Conservation (phyloP, 2,113 vertebrate genomes). For the Gallinago jamesoni region DNA sequence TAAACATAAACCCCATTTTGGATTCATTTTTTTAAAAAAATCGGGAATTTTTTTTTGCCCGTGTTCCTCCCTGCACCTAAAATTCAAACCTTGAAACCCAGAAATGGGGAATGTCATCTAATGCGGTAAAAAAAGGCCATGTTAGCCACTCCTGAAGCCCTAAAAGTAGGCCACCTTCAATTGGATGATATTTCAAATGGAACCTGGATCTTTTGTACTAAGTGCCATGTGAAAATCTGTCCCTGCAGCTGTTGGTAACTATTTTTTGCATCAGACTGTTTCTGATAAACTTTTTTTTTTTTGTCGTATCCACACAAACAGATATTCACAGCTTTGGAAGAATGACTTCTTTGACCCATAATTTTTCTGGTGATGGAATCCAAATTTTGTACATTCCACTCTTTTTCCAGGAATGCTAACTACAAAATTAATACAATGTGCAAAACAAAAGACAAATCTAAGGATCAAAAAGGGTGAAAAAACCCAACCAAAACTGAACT, state of each 20-base stretch:
- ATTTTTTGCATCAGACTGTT: neutral
- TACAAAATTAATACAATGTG: slow-evolving; percentile 51
- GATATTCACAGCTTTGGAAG: neutral
- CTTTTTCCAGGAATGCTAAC: slow-evolving; percentile 20
- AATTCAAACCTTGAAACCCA: neutral
- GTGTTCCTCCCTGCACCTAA: neutral
- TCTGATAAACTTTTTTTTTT: neutral
- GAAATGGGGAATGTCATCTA: neutral
- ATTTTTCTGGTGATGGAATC: slow-evolving; percentile 1
- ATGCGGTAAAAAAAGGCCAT: neutral
- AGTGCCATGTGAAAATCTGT: neutral
- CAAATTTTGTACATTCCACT: slow-evolving; percentile 38
- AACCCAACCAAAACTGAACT: neutral
- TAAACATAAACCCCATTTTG: neutral
- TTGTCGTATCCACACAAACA: neutral
- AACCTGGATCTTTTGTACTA: neutral
- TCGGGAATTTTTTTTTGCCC: neutral
- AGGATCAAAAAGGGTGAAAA: neutral
- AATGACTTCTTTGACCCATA: neutral
- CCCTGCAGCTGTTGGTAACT: neutral
- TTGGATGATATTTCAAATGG: neutral
- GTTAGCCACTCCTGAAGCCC: neutral
- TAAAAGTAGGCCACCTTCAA: neutral
- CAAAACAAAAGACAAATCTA: neutral
- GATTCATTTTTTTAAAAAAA: neutral